Percentiles rank a stretch among this genome's conserved stretches.
These are phyloP conservation scores for Catalaphyllia jardinei DNA, from an alignment of 64 coral and sea anemone genomes.

Conservation along the genomic window DNA sequence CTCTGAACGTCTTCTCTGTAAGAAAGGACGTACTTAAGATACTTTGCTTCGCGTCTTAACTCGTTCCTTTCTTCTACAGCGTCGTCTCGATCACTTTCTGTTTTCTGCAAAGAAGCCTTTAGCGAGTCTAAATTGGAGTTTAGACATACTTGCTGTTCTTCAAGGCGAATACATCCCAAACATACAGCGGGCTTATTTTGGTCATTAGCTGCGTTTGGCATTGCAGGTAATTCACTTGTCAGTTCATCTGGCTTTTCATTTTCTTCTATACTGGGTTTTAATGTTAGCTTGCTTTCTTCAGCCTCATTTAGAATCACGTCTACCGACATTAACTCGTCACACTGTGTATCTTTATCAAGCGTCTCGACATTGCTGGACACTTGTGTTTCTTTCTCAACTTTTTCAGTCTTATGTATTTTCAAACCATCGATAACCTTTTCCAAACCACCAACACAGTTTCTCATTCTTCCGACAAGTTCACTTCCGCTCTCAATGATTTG, in stretches of 20 bases:
- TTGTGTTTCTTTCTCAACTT: slow-evolving; percentile 23
- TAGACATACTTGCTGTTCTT: slow-evolving; percentile 44
- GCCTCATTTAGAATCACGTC: slow-evolving; percentile 56
- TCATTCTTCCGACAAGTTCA: slow-evolving; percentile 28
- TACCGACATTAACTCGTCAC: neutral
- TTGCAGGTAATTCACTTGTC: slow-evolving; percentile 30
- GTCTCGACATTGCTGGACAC: neutral
- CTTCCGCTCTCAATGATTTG: slow-evolving; percentile 58
- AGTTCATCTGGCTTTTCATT: slow-evolving; percentile 6
- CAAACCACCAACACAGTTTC: slow-evolving; percentile 44
- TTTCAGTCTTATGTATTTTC: neutral
- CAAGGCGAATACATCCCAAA: slow-evolving; percentile 47
- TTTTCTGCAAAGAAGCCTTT: slow-evolving; percentile 47
- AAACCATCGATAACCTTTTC: slow-evolving; percentile 24
- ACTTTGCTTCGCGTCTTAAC: slow-evolving; percentile 65
- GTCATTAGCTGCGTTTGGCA: neutral
- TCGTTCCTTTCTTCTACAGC: slow-evolving; percentile 67
- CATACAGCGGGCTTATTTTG: slow-evolving; percentile 2
- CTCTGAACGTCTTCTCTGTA: slow-evolving; percentile 80
- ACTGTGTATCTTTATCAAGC: slow-evolving; percentile 23
- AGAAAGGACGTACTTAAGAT: slow-evolving; percentile 85
- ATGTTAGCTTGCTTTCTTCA: slow-evolving; percentile 57
- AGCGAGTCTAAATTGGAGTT: slow-evolving; percentile 45
- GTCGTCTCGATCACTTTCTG: slow-evolving; percentile 50
- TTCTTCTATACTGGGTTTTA: slow-evolving; percentile 49